A percentile compares a stretch with the other conserved stretches of the same genome.
These are phyloP conservation scores for Choristoneura rosaceana DNA, from an alignment of 2,888 invertebrate genomes.

Conservation along the genomic window DNA sequence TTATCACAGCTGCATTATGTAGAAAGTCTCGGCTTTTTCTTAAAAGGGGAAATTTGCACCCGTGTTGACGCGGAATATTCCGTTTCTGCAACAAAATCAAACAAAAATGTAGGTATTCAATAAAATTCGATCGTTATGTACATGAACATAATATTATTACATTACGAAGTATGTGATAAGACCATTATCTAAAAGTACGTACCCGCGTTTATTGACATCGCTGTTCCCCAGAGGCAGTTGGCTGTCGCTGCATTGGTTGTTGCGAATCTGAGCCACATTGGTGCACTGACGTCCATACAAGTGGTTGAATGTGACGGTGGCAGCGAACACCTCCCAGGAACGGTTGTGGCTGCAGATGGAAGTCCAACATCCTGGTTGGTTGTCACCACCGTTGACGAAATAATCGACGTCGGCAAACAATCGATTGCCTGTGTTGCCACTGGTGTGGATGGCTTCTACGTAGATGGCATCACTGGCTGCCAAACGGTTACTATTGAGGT, in stretches of 20 bases:
- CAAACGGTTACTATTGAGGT: constrained; percentile 26
- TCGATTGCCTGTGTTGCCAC: constrained; percentile 28
- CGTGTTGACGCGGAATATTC: constrained; percentile 12
- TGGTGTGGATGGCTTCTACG: constrained; percentile 38
- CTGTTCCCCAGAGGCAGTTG: constrained; percentile 20
- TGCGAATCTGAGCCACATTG: not conserved
- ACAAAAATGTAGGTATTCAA: too few species aligned
- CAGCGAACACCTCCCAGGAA: constrained; percentile 31
- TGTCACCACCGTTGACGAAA: constrained; percentile 35
- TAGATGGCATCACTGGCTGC: constrained; percentile 30
- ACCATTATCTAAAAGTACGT: not conserved
- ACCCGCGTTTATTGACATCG: constrained; percentile 22
- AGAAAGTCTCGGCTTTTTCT: not conserved
- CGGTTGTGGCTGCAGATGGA: constrained; percentile 34
- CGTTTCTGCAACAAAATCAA: not conserved
- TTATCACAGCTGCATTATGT: not conserved
- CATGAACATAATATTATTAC: too few species aligned
- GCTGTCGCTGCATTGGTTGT: not conserved
- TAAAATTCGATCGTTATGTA: too few species aligned
- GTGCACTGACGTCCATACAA: constrained; percentile 22
- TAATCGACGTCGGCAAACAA: constrained; percentile 28
- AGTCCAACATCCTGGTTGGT: constrained; percentile 30
- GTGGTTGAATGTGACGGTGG: constrained; percentile 35
- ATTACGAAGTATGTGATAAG: too few species aligned
- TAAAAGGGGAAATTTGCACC: constrained; percentile 3